These are phyloP conservation scores for Palaemon carinicauda DNA, from an alignment of 1,140 invertebrate genomes.

Conservation along the genomic window DNA sequence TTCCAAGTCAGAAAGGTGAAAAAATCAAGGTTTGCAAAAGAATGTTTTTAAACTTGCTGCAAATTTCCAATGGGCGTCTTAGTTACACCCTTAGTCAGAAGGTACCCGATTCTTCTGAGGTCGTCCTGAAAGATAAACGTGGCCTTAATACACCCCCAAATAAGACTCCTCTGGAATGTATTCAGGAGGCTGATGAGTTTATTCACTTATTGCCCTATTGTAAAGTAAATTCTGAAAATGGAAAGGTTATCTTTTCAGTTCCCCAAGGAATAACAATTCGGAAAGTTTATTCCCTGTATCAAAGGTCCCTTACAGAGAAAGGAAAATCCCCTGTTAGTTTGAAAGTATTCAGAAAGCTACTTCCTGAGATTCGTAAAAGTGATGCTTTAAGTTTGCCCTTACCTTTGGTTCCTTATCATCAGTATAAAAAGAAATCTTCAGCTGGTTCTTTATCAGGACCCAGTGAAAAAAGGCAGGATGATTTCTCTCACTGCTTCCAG, in stretches of 20 bases:
- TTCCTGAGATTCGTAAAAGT: not conserved
- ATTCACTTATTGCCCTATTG: not conserved
- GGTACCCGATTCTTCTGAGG: not conserved
- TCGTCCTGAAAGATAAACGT: not conserved
- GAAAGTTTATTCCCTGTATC: not conserved
- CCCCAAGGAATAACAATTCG: not conserved
- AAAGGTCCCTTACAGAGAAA: not conserved
- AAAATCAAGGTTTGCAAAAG: not conserved
- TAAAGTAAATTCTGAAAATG: not conserved
- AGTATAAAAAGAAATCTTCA: not conserved
- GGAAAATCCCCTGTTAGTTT: not conserved
- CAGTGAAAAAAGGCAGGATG: too few species aligned
- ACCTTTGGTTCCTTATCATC: too few species aligned
- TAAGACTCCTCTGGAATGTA: not conserved
- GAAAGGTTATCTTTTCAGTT: not conserved
- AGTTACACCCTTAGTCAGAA: slow-evolving; percentile 3
- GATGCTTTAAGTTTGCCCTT: not conserved
- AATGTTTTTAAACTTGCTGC: not conserved
- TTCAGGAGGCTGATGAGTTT: not conserved
- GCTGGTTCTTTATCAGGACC: not conserved
- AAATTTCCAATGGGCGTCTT: not conserved
- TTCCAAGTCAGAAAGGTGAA: not conserved
- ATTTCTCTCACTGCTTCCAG: too few species aligned
- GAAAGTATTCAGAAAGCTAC: not conserved
- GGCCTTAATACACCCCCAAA: not conserved